Evolutionary conservation across 1,140 invertebrate species (phyloP).

Genomic region (Chlorops oryzae): DNA sequence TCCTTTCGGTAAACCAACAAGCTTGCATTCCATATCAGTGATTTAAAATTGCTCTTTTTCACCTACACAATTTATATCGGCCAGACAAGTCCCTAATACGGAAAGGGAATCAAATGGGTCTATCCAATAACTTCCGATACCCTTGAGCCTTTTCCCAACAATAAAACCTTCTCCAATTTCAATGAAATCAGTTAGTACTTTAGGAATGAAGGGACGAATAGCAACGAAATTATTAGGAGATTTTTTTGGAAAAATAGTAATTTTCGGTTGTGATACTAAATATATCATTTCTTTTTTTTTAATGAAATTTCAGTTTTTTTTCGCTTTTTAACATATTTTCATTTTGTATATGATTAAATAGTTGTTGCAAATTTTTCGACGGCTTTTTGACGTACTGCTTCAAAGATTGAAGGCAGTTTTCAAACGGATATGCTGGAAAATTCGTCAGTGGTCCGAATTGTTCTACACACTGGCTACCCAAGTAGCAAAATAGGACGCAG

Average conservation of each 20-base stretch:
- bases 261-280: not conserved
- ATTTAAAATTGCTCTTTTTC: not conserved
- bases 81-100: not conserved
- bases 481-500: too few species aligned
- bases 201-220: constrained; percentile 1
- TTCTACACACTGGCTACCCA: too few species aligned
- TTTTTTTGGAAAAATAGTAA: not conserved
- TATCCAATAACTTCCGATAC: not conserved
- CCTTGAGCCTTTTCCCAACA: not conserved
- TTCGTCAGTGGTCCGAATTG: not conserved
- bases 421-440: too few species aligned
- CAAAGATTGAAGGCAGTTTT: not conserved
- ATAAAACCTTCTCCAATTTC: not conserved
- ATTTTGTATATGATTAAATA: not conserved
- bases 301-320: not conserved
- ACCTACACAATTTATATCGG: not conserved
- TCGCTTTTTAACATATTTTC: not conserved
- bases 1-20: constrained; percentile 1
- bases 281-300: not conserved
- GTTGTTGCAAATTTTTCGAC: too few species aligned
- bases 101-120: constrained; percentile 2
- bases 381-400: not conserved
- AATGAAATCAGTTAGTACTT: constrained; percentile 1
- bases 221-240: constrained; percentile 1
- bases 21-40: not conserved